Evolutionary conservation across 1,140 invertebrate species (phyloP), one percentile per base, ranked within the genome.

Genomic region (Daktulosphaira vitifoliae): DNA sequence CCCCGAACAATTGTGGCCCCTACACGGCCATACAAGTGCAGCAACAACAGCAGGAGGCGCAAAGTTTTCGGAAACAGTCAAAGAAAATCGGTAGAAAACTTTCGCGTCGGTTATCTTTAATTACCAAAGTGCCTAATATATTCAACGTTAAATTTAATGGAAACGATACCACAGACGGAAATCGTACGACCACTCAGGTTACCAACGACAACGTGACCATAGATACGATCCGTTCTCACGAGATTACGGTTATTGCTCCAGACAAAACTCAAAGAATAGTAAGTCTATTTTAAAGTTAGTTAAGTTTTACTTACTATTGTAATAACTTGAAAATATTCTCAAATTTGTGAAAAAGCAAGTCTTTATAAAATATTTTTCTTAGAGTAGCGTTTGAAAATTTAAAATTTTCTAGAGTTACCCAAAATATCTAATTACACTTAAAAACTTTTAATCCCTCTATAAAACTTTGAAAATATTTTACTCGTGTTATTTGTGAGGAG

Each of bases 261-360:
- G 78, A 80, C 69, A 79, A 79, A 69, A 76, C 75, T 15, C 78
- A 80, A 66, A 72, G 78, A 44, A 74, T 75, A 68, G 78, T 80
- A 53, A 78, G 77, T 77, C 15, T n/a, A n/a, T n/a, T n/a, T n/a
- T n/a, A n/a, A n/a, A n/a, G n/a, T n/a, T n/a, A n/a, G n/a, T n/a
- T n/a, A n/a, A n/a, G n/a, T n/a, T n/a, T n/a, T n/a, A n/a, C n/a
- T n/a, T n/a, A n/a, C n/a, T n/a, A n/a, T n/a, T n/a, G n/a, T n/a
- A n/a, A n/a, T n/a, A n/a, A n/a, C n/a, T n/a, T n/a, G n/a, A n/a
- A n/a, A n/a, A n/a, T n/a, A n/a, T n/a, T n/a, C n/a, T n/a, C n/a
- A n/a, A n/a, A n/a, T n/a, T n/a, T n/a, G n/a, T n/a, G n/a, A n/a
- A n/a, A n/a, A n/a, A n/a, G n/a, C n/a, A n/a, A n/a, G n/a, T n/a